Conservation (phyloP, 2,888 invertebrate genomes). For the Brachylomia viminalis region DNA sequence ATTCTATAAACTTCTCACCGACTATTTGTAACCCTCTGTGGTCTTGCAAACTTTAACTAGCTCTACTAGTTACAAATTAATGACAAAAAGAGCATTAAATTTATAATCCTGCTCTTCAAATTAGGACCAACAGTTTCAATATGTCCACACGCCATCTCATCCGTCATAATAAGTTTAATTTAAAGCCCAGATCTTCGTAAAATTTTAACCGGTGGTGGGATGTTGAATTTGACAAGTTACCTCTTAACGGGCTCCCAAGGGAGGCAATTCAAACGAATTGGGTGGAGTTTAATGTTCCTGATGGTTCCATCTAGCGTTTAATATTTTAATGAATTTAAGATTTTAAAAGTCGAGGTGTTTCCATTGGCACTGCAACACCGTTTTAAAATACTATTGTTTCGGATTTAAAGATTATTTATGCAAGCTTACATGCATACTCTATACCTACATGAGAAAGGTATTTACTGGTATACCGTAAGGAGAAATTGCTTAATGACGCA, state of each 20-base stretch:
- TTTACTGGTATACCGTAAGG: conserved; percentile 30
- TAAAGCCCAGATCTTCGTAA: conserved; percentile 53
- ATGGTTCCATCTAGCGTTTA: conserved; percentile 61
- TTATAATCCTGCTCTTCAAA: conserved; percentile 2
- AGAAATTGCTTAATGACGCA: conserved; percentile 55
- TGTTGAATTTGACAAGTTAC: conserved; percentile 74
- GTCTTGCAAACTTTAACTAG: background rate
- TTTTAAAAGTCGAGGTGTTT: conserved; percentile 26
- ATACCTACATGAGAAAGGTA: conserved; percentile 27
- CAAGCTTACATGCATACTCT: background rate
- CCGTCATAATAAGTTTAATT: conserved; percentile 60
- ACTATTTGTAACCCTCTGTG: background rate
- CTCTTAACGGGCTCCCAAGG: conserved; percentile 66
- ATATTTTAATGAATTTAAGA: conserved; percentile 60
- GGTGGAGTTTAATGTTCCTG: conserved; percentile 61
- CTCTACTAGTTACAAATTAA: conserved; percentile 2
- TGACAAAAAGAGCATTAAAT: background rate
- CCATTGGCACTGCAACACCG: background rate
- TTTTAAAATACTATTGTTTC: background rate
- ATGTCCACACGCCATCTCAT: conserved; percentile 45
- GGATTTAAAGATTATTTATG: conserved; percentile 11
- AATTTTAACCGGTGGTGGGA: conserved; percentile 61
- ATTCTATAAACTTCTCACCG: conserved; percentile 6
- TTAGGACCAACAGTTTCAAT: conserved; percentile 23
- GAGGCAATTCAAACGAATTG: conserved; percentile 65